A percentile compares a stretch with the other conserved stretches of the same genome.
Conservation (phyloP, 2,888 invertebrate species). For the Tridacna crocea region DNA sequence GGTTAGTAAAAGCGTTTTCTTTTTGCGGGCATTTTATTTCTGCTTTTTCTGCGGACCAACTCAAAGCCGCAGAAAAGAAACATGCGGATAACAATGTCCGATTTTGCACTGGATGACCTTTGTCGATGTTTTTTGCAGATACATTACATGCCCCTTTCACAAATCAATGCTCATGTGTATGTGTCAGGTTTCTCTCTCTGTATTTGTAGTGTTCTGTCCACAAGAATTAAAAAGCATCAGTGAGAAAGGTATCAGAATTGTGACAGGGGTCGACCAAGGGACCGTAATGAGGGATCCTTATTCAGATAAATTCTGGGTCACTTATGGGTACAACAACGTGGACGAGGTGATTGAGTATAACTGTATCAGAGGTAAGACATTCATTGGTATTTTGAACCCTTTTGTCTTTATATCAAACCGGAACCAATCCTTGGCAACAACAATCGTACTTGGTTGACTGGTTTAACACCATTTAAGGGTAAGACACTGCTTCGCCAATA, state of each 20-base stretch:
- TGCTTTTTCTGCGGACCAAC: no score
- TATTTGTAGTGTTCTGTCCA: conserved; percentile 73
- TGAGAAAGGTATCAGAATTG: conserved; percentile 58
- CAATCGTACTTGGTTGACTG: no score
- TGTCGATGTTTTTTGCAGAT: no score
- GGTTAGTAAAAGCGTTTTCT: no score
- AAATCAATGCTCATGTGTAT: background rate
- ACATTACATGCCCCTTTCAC: no score
- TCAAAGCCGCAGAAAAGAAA: no score
- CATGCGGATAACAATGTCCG: no score
- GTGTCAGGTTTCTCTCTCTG: background rate
- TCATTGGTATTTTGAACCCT: background rate
- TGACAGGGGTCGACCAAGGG: conserved; percentile 68
- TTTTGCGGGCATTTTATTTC: no score
- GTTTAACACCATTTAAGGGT: no score
- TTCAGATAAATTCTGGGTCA: conserved; percentile 72
- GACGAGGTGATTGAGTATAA: conserved; percentile 72
- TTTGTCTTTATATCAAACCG: background rate
- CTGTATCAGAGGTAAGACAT: conserved; percentile 52
- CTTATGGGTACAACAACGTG: conserved; percentile 66
- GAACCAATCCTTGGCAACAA: background rate
- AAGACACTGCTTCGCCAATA: no score
- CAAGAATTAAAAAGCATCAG: conserved; percentile 71
- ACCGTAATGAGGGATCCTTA: conserved; percentile 72
- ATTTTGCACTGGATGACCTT: no score